Percentiles rank a stretch among this genome's conserved stretches.
Evolutionary conservation across 2,888 invertebrate species (phyloP).

Genomic region (Pseudolycoriella hygida): DNA sequence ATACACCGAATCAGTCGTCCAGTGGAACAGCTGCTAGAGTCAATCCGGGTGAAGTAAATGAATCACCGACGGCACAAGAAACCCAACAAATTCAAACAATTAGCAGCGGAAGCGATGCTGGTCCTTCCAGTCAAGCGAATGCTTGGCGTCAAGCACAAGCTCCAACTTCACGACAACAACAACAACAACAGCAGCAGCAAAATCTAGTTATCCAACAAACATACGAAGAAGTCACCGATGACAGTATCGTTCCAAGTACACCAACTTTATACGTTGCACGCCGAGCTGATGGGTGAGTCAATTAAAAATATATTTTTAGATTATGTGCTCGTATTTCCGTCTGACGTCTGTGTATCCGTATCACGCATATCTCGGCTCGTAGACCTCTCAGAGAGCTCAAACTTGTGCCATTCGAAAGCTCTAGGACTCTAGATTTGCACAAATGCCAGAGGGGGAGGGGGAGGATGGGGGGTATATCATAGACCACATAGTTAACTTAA

Average conservation of each 20-base stretch:
- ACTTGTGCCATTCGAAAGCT: too few relatives aligned
- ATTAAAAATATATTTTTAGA: too few relatives aligned
- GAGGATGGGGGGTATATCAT: too few relatives aligned
- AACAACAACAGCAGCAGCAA: conserved; percentile 17
- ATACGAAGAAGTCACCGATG: conserved; percentile 32
- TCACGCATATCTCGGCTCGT: too few relatives aligned
- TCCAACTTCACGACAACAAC: conserved; percentile 17
- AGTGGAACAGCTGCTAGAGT: conserved; percentile 14
- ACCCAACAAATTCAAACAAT: conserved; percentile 51
- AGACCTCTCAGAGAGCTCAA: too few relatives aligned
- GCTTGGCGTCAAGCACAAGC: conserved; percentile 21
- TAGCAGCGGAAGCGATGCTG: conserved; percentile 51
- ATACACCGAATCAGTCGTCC: conserved; percentile 41
- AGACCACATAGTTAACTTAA: too few relatives aligned
- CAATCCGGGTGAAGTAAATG: conserved; percentile 17
- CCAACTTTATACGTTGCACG: conserved; percentile 71
- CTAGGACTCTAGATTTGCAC: too few relatives aligned
- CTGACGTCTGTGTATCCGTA: too few relatives aligned
- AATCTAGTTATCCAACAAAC: conserved; percentile 19
- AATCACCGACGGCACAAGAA: conserved; percentile 19
- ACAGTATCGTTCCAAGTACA: conserved; percentile 68
- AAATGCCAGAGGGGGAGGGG: too few relatives aligned
- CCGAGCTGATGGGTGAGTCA: conserved; percentile 50
- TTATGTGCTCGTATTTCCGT: conserved; percentile 4
- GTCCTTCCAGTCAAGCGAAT: conserved; percentile 21